Base-by-base conservation (phyloP, 1,140 invertebrate species). In the Monomorium pharaonis region DNA sequence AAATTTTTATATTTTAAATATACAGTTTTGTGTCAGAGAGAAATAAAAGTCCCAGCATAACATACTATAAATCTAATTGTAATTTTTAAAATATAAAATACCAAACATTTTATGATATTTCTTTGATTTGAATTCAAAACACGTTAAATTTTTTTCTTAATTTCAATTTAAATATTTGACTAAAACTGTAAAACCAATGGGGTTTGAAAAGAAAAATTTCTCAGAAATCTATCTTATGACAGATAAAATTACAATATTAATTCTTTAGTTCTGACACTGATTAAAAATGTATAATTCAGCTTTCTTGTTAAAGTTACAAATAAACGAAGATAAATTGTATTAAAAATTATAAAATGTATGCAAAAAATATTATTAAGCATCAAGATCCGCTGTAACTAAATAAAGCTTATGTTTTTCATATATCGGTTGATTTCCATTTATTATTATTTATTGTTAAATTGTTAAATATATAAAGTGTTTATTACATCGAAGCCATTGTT, bases 31-130 rank as follows among this genome's bases (percentile, higher is more conserved):
- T 42, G 30, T 33, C 47, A 56, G 21, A n/a, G n/a, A n/a, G n/a
- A n/a, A n/a, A 42, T 44, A 70, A 70, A 70, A 14, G 4, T 65
- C 67, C 12, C 9, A n/a, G 14, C 21, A 81, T 81, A n/a, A n/a
- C n/a, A n/a, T n/a, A 21, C 3, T 51, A 37, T 30, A 70, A 27
- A 14, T 72, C 37, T 12, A 44, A 81, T 24, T 33, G 9, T 21
- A 12, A 21, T 42, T 21, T 42, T 65, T 42, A 0, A 42, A 42
- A 42, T 37, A 14, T 4, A 12, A 65, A 65, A 10, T 10, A 37
- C 5, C 21, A 37, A 33, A 63, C 9, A 12, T 60, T 51, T 74
- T 9, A 60, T 33, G 6, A 4, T 42, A 65, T 62, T 42, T 56
- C 33, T n/a, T 24, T 42, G 42, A 44, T 58, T 24, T 24, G 16